Base-by-base conservation (phyloP, 2,797 vertebrate species). In the Crocodylus rhombifer region DNA sequence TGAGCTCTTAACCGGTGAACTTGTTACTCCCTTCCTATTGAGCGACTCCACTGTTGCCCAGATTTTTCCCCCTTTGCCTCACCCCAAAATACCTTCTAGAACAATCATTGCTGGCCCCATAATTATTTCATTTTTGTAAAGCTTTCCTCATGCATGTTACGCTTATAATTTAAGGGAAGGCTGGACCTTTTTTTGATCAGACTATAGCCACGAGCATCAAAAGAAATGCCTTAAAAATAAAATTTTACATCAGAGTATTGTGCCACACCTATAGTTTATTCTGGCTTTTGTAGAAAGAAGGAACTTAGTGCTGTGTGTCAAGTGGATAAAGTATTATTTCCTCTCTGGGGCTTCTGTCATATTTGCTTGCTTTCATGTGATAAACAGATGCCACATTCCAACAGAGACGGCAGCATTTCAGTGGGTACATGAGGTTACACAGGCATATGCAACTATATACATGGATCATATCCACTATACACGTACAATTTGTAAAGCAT, bases 241-340 rank as follows among this genome's bases (percentile, higher is more conserved):
- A 58, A 42, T 62, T 6, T 91, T 82, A 79, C 65, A 63, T 8
- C n/a, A 51, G 57, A 79, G 14, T 57, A 30, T 4, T 64, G 82
- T 7, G 74, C 74, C 92, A 88, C 82, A 87, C 79, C 78, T 84
- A 55, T 11, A 51, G 64, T 13, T 67, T 30, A 10, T 12, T 57
- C 25, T 20, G 69, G 63, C 77, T 28, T 78, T 86, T 69, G 80
- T 51, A n/a, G 28, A 86, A 80, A 5, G 85, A 78, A 93, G n/a
- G 88, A 60, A 82, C 55, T 91, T 81, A 62, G 82, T 77, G 77
- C 58, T 15, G 20, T 65, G 64, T 30, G 84, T 89, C 94, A 93
- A 89, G 16, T 33, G 84, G 89, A 1, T 51, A 9, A 60, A 85
- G 56, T 0, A 33, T 91, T 92, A 91, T 78, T 97, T 96, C 97